phyloP scores from a whole-genome alignment of 2,888 invertebrate species.

The Dicycla oo region DNA sequence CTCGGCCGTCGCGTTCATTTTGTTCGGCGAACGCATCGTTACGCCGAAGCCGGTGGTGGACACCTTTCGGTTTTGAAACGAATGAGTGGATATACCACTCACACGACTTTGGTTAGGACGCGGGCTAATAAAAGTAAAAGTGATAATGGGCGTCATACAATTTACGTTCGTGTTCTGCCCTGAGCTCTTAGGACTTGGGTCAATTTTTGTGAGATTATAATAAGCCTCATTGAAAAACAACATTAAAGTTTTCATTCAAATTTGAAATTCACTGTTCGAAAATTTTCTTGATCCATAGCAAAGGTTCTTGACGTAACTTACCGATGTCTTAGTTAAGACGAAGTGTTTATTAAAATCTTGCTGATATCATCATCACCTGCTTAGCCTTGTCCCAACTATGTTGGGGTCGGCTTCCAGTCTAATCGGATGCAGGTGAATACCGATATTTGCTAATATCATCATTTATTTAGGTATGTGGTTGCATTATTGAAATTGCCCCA shows the following conservation, averaged over 20 bases:
- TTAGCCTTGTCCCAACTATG: background rate
- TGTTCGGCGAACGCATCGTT: background rate
- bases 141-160: slow-evolving; percentile 18
- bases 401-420: background rate
- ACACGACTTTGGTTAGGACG: slow-evolving; percentile 17
- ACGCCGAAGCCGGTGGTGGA: background rate
- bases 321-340: background rate
- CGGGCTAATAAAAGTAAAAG: background rate
- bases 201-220: slow-evolving; percentile 31
- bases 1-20: background rate
- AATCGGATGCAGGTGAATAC: background rate
- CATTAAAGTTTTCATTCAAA: background rate
- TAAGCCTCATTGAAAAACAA: background rate
- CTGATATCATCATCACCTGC: background rate
- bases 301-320: background rate
- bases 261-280: background rate
- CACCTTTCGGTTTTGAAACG: background rate
- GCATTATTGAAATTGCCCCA: slow-evolving; percentile 22
- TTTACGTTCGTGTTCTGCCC: slow-evolving; percentile 25
- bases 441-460: background rate
- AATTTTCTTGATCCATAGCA: background rate
- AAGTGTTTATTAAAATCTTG: background rate
- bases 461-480: no score
- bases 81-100: background rate
- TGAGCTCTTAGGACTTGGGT: slow-evolving; percentile 8